A percentile compares a stretch with the other conserved stretches of the same genome.
Conservation (phyloP, 2,888 invertebrate genomes). For the Dascillus cervinus region DNA sequence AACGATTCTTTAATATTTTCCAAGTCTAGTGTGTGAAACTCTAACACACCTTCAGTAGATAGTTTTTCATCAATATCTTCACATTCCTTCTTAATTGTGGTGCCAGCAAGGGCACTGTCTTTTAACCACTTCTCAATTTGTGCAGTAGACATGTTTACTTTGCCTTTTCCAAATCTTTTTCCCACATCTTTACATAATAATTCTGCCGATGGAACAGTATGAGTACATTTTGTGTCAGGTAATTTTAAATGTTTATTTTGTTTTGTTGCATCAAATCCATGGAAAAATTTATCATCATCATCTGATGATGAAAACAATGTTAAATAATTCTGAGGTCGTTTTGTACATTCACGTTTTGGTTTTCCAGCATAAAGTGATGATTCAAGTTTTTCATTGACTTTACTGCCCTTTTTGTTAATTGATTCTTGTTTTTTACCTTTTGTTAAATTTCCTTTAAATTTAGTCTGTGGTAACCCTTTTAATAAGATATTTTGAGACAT, state of each 20-base stretch:
- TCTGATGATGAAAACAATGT: conserved; percentile 42
- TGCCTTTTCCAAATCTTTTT: conserved; percentile 46
- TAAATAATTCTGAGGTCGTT: conserved; percentile 37
- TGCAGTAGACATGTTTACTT: conserved; percentile 62
- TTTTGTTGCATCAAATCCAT: conserved; percentile 34
- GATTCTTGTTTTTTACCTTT: neutral
- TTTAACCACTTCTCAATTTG: conserved; percentile 60
- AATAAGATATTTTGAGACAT: no score
- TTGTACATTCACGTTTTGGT: conserved; percentile 38
- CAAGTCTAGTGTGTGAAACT: neutral
- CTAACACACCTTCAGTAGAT: conserved; percentile 26
- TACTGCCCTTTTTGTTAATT: neutral
- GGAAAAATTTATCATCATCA: conserved; percentile 43
- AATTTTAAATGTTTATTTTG: conserved; percentile 25
- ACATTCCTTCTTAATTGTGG: conserved; percentile 32
- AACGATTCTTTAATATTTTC: conserved; percentile 5
- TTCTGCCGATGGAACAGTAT: conserved; percentile 18
- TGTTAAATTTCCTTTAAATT: neutral
- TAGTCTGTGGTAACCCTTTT: conserved; percentile 1
- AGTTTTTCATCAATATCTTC: conserved; percentile 37
- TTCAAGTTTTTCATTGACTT: no score
- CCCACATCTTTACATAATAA: conserved; percentile 33
- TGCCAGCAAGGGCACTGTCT: conserved; percentile 38
- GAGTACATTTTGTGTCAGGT: conserved; percentile 41
- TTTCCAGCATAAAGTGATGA: conserved; percentile 25